Conservation (phyloP, 1,140 invertebrate genomes). For the Caenorhabditis briggsae region DNA sequence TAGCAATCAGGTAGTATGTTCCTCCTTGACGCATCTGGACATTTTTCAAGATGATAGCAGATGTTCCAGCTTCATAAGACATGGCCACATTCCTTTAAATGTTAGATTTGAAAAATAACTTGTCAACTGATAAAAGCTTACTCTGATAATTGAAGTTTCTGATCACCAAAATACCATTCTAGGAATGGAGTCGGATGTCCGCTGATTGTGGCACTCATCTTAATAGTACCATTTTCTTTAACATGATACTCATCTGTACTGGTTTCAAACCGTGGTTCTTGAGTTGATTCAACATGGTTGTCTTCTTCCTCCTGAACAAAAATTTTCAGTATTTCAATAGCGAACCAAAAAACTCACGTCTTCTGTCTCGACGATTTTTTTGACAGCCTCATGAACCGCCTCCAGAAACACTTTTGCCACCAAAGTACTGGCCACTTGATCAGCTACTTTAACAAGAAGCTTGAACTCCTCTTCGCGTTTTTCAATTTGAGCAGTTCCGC, state of each 20-base stretch:
- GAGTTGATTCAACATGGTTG: conserved; percentile 37
- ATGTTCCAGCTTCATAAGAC: conserved; percentile 57
- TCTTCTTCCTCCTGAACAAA: conserved; percentile 51
- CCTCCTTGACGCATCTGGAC: conserved; percentile 64
- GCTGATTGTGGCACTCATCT: conserved; percentile 67
- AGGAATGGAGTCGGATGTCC: conserved; percentile 68
- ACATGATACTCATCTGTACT: conserved; percentile 66
- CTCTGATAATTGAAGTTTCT: conserved; percentile 62
- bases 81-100: conserved; percentile 58
- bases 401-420: conserved; percentile 74
- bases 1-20: conserved; percentile 65
- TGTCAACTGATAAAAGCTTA: conserved; percentile 50
- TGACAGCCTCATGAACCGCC: conserved; percentile 70
- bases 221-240: conserved; percentile 64
- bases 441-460: conserved; percentile 75
- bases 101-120: not conserved
- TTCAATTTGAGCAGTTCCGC: conserved; percentile 53
- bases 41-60: conserved; percentile 66
- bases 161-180: conserved; percentile 67
- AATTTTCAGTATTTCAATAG: not conserved
- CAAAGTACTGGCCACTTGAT: conserved; percentile 70
- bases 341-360: conserved; percentile 24
- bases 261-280: conserved; percentile 69
- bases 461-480: conserved; percentile 71
- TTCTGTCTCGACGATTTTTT: conserved; percentile 57